These are phyloP conservation scores for Nesometra sesokonis DNA, from an alignment of 35 echinoderm and acorn worm species.

Conservation along the genomic window DNA sequence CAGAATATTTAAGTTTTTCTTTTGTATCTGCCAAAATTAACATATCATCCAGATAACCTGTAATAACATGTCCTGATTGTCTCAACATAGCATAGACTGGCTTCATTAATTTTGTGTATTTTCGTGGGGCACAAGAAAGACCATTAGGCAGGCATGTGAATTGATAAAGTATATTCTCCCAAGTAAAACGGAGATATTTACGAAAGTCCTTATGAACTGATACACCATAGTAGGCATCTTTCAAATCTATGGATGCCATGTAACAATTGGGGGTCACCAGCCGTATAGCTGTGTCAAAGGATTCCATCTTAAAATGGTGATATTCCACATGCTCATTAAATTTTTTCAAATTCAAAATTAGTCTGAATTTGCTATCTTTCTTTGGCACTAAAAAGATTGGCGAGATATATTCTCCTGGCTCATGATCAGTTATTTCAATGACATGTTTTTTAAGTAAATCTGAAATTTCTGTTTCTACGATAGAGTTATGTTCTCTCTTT, in stretches of 20 bases:
- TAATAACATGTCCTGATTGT: background rate
- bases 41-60: constrained; percentile 30
- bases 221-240: constrained; percentile 66
- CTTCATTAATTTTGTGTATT: too few species aligned
- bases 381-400: constrained; percentile 36
- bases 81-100: constrained; percentile 9
- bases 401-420: background rate
- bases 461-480: background rate
- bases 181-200: too few species aligned
- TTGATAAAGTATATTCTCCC: too few species aligned
- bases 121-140: too few species aligned
- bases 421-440: background rate
- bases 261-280: constrained; percentile 33
- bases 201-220: too few species aligned
- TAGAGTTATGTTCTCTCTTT: too few species aligned
- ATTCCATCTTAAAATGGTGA: constrained; percentile 66
- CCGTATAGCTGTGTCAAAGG: constrained; percentile 23
- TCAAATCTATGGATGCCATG: too few species aligned
- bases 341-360: constrained; percentile 50
- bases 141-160: too few species aligned
- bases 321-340: constrained; percentile 53
- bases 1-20: constrained; percentile 14
- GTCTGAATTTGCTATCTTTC: constrained; percentile 43
- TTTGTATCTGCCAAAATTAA: background rate
- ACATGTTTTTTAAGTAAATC: background rate